A percentile compares a stretch with the other conserved stretches of the same genome.
phyloP scores from a whole-genome alignment of 2,113 vertebrate species.

The Cyphomyrus discorhynchus region DNA sequence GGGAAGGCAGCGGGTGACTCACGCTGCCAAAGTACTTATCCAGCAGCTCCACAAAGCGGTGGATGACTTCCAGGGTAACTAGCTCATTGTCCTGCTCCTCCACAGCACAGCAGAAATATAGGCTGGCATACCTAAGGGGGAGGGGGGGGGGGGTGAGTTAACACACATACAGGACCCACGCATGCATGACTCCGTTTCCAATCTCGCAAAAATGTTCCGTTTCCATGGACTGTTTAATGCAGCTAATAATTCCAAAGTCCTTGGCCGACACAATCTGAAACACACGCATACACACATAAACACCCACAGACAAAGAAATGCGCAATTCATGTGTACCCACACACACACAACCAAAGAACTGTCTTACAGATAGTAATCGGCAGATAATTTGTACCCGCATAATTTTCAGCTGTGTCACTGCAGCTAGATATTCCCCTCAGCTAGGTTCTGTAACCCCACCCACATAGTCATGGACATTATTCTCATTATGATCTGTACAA shows the following conservation, averaged over 20 bases:
- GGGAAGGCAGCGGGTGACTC: slow-evolving; percentile 37
- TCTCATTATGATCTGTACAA: background rate
- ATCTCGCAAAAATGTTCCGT: background rate
- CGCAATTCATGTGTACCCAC: background rate
- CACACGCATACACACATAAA: background rate
- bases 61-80: slow-evolving; percentile 42
- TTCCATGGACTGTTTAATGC: background rate
- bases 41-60: slow-evolving; percentile 39
- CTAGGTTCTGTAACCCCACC: background rate
- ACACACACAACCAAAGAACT: background rate
- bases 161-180: slow-evolving; percentile 2
- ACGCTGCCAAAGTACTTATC: slow-evolving; percentile 41
- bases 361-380: background rate
- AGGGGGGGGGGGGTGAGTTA: too few relatives aligned
- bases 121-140: slow-evolving; percentile 6
- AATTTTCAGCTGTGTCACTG: background rate
- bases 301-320: background rate
- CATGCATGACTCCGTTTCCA: background rate
- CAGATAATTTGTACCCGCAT: background rate
- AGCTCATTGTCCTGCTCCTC: slow-evolving; percentile 29
- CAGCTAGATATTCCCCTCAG: background rate
- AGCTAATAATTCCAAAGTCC: background rate
- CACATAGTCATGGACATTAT: background rate
- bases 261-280: background rate
- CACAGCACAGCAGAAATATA: slow-evolving; percentile 15